Percentiles rank a stretch among this genome's conserved stretches.
These are phyloP conservation scores for Salpingus planirostris DNA, from an alignment of 2,888 invertebrate genomes.

Conservation along the genomic window DNA sequence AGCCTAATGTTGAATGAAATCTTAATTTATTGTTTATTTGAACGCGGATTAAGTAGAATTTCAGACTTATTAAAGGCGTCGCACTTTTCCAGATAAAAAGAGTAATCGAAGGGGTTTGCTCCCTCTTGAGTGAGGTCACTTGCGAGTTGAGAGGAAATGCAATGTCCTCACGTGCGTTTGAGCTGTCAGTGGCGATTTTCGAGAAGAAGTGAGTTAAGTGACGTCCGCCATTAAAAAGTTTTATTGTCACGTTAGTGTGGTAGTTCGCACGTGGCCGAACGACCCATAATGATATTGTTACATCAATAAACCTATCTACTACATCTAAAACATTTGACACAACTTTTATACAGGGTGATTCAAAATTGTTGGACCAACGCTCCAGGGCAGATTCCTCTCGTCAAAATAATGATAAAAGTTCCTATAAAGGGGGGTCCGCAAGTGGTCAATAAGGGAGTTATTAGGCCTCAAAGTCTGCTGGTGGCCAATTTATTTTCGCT, in stretches of 20 bases:
- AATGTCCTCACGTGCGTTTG: neutral
- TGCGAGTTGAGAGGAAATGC: too few relatives aligned
- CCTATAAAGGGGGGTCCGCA: too few relatives aligned
- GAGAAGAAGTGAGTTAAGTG: constrained; percentile 21
- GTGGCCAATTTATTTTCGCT: too few relatives aligned
- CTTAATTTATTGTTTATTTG: constrained; percentile 1
- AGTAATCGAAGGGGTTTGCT: too few relatives aligned
- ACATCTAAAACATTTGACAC: constrained; percentile 39
- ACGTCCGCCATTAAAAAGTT: constrained; percentile 41
- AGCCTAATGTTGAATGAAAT: constrained; percentile 1
- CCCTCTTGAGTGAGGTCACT: too few relatives aligned
- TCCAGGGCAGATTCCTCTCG: too few relatives aligned
- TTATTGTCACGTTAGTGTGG: constrained; percentile 41
- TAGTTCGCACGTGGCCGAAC: constrained; percentile 41
- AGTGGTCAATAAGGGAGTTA: too few relatives aligned
- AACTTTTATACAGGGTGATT: too few relatives aligned
- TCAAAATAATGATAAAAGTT: too few relatives aligned
- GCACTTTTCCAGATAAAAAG: neutral
- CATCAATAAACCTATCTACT: constrained; percentile 42
- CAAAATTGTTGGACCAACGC: too few relatives aligned
- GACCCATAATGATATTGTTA: constrained; percentile 42
- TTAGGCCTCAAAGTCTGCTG: too few relatives aligned
- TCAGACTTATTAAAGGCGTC: neutral
- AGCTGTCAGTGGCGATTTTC: constrained; percentile 6
- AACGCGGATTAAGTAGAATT: neutral